Percentiles rank a stretch among this genome's conserved stretches.
phyloP scores from a whole-genome alignment of 2,888 invertebrate genomes.

The Tanypteryx hageni region DNA sequence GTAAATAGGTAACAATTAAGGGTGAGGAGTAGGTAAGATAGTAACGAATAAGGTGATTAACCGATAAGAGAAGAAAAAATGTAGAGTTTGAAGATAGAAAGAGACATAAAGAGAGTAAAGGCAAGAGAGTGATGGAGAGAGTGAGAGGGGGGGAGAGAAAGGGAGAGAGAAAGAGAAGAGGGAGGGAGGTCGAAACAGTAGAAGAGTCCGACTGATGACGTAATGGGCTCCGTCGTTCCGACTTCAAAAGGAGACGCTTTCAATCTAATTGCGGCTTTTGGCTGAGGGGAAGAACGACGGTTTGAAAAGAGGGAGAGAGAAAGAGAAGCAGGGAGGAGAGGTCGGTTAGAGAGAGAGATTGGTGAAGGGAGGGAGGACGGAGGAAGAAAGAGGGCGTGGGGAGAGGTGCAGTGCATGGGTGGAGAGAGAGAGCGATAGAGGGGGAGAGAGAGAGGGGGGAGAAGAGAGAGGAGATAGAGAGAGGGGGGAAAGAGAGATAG shows the following conservation, averaged over 20 bases:
- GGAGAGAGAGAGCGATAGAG: background rate
- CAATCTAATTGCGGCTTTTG: slow-evolving; percentile 53
- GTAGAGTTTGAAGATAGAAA: background rate
- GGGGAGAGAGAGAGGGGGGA: too few species aligned
- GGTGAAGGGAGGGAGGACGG: too few species aligned
- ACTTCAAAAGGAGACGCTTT: slow-evolving; percentile 49
- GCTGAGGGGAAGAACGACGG: slow-evolving; percentile 38
- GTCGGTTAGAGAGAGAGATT: too few species aligned
- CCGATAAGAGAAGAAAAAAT: background rate
- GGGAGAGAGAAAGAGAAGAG: background rate
- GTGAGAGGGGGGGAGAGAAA: background rate
- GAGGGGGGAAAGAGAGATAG: background rate
- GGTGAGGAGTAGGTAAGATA: too few species aligned
- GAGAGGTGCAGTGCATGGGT: background rate
- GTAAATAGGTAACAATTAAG: too few species aligned
- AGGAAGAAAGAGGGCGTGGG: background rate
- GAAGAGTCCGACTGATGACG: slow-evolving; percentile 41
- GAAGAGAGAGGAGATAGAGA: too few species aligned
- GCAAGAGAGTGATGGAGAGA: background rate
- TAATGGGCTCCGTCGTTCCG: slow-evolving; percentile 47
- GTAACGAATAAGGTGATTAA: background rate
- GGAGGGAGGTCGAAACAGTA: slow-evolving; percentile 36
- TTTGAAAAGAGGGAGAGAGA: slow-evolving; percentile 8
- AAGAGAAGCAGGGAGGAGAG: background rate
- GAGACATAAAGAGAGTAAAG: background rate